phyloP scores from a whole-genome alignment of 2,888 invertebrate species.

The Chrysopilus asiliformis region DNA sequence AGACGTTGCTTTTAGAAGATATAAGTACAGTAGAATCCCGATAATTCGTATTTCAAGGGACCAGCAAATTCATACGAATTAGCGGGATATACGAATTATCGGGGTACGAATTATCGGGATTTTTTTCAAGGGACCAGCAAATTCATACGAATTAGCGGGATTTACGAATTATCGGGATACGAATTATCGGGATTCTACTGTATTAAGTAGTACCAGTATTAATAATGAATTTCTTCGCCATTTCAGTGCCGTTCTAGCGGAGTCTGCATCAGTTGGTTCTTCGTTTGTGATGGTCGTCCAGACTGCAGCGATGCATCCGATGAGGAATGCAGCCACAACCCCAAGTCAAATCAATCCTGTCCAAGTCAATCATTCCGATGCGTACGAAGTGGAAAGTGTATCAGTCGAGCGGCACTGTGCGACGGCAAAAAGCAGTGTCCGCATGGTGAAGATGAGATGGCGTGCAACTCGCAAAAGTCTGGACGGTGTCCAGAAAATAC shows the following conservation, averaged over 20 bases:
- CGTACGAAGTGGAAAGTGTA: conserved; percentile 51
- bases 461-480: conserved; percentile 45
- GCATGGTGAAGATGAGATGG: conserved; percentile 60
- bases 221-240: too few species aligned
- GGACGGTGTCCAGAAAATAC: conserved; percentile 65
- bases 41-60: too few species aligned
- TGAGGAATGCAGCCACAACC: conserved; percentile 56
- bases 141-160: too few species aligned
- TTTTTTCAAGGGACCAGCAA: too few species aligned
- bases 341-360: conserved; percentile 39
- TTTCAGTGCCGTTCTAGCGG: conserved; percentile 72
- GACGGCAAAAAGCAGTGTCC: conserved; percentile 68
- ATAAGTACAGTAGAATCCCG: too few species aligned
- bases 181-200: too few species aligned
- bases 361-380: conserved; percentile 61
- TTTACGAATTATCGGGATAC: too few species aligned
- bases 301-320: conserved; percentile 81
- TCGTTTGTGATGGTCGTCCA: conserved; percentile 68
- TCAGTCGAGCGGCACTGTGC: conserved; percentile 67
- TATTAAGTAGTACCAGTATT: too few species aligned
- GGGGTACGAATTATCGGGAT: too few species aligned
- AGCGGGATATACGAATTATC: too few species aligned
- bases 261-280: conserved; percentile 83
- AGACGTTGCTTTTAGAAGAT: too few species aligned
- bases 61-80: too few species aligned